Evolutionary conservation across 1,140 invertebrate genomes (phyloP).

Genomic region (Thrips palmi): DNA sequence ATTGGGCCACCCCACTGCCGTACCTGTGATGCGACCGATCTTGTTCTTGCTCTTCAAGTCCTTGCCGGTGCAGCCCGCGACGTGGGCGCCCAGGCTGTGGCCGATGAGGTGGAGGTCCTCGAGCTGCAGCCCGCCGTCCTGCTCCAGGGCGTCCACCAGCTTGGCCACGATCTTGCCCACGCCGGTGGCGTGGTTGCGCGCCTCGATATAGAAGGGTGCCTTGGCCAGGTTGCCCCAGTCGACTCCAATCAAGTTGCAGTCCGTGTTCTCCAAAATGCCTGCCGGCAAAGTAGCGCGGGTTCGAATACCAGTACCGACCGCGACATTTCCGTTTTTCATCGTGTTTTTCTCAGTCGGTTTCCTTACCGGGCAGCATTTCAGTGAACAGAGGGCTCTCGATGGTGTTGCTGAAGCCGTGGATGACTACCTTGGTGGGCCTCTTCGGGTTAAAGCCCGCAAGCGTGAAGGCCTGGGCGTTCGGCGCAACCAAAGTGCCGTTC

Average conservation of each 20-base stretch:
- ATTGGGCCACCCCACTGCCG: too few relatives aligned
- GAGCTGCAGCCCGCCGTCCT: slow-evolving; percentile 26
- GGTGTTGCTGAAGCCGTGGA: slow-evolving; percentile 71
- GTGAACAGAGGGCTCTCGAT: too few relatives aligned
- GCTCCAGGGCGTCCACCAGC: slow-evolving; percentile 35
- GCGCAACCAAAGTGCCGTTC: too few relatives aligned
- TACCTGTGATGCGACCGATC: slow-evolving; percentile 35
- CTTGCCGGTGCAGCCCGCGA: slow-evolving; percentile 53
- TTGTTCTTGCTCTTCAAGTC: slow-evolving; percentile 23
- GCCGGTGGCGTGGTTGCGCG: slow-evolving; percentile 33
- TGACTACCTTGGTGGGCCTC: slow-evolving; percentile 60
- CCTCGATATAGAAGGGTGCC: slow-evolving; percentile 27
- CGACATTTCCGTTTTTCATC: too few relatives aligned
- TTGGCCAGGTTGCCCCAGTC: slow-evolving; percentile 19
- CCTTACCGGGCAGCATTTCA: too few relatives aligned
- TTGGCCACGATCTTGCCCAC: slow-evolving; percentile 38
- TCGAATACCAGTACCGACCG: too few relatives aligned
- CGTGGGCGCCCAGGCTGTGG: slow-evolving; percentile 68
- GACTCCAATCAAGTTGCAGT: too few relatives aligned
- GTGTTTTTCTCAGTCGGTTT: too few relatives aligned
- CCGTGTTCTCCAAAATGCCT: too few relatives aligned
- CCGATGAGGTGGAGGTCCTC: slow-evolving; percentile 53
- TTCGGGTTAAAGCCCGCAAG: slow-evolving; percentile 51
- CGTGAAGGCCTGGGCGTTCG: too few relatives aligned
- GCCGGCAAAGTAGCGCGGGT: too few relatives aligned